A percentile compares a stretch with the other conserved stretches of the same genome.
Evolutionary conservation across 2,888 invertebrate species (phyloP).

Genomic region (Thereva unica): DNA sequence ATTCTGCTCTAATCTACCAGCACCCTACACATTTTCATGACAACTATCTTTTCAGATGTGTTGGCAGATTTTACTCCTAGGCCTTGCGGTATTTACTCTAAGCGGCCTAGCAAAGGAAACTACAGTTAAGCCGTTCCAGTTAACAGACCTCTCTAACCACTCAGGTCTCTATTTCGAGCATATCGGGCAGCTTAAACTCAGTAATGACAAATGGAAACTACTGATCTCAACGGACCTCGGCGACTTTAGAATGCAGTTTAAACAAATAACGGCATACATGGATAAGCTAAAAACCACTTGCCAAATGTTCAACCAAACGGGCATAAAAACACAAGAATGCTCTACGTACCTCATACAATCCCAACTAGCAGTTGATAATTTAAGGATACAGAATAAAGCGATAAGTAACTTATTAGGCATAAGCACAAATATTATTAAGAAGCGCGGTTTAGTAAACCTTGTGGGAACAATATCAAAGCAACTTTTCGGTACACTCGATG

Average conservation of each 20-base stretch:
- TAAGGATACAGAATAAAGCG: background rate
- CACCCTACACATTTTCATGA: too few species aligned
- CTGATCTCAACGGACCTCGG: too few species aligned
- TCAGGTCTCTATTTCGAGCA: background rate
- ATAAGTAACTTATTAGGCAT: background rate
- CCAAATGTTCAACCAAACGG: background rate
- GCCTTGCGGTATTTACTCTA: too few species aligned
- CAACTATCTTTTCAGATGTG: too few species aligned
- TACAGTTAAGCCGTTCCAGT: too few species aligned
- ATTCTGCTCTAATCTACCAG: too few species aligned
- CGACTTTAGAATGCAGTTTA: background rate
- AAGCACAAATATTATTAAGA: background rate
- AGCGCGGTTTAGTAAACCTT: conserved; percentile 1
- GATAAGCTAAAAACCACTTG: background rate
- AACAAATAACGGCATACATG: background rate
- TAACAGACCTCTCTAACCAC: background rate
- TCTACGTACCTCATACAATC: background rate
- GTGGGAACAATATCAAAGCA: background rate
- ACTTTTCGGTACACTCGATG: conserved; percentile 1
- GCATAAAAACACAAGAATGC: background rate
- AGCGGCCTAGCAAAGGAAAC: too few species aligned
- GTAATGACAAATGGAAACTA: background rate
- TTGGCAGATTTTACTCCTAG: too few species aligned
- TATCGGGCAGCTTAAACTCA: background rate
- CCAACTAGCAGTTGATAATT: background rate